Evolutionary conservation across 2,888 invertebrate species (phyloP), one percentile per base, ranked within the genome.

Genomic region (Andricus quercusramuli): DNA sequence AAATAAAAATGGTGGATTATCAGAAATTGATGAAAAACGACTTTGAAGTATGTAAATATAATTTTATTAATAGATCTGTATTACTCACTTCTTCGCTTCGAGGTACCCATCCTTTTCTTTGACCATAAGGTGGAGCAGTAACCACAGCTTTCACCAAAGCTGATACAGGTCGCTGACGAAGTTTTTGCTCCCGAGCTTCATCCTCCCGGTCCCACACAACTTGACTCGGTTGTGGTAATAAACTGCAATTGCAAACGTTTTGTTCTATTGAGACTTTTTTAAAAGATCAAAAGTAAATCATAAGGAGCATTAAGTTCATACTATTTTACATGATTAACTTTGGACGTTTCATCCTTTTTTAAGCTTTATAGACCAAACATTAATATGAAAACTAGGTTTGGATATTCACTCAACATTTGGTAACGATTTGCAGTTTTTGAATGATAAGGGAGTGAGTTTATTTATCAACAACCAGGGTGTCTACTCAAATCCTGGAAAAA

Each of bases 41-140:
- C 2, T 67, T 37, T 29, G 8, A 0, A 62, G 15, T 62, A 8
- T 3, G 13, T 68, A 22, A 37, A 41, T 41, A 41, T 47, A 13
- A 41, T 20, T 15, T 68, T 47, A 17, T 32, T 11, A 15, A 62
- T 4, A 22, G 25, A 15, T 4, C 1, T 25, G n/a, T 15, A 25
- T 68, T 17, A 79, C 86, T 87, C 89, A 95, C 95, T 89, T 95
- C 97, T 77, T 96, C 95, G 77, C 94, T 95, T 77, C 99, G 94
- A 0, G 99, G 99, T 13, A 98, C 94, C 98, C 98, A 99, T 89
- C 98, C 98, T 93, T 96, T 96, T 85, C 99, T 95, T 90, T 98
- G 97, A 0, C 99, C 98, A 93, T 99, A 99, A 0, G 99, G 98
- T 0, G 99, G 99, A 6, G 97, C 96, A 85, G 96, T 96, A 25